These are phyloP conservation scores for Monopterus albus DNA, from an alignment of 2,113 vertebrate genomes.

Conservation along the genomic window DNA sequence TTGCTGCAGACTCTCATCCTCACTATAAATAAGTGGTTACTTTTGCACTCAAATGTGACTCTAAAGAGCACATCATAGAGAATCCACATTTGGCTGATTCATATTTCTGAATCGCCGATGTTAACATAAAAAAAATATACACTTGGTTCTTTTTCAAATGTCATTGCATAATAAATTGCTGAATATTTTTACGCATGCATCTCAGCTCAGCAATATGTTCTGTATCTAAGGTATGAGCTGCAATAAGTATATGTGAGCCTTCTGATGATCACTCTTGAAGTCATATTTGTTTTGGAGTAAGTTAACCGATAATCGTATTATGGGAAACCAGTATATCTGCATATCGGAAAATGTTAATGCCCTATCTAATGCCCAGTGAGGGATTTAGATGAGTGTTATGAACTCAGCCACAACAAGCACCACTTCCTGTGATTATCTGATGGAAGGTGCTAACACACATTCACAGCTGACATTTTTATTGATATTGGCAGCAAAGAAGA, in stretches of 20 bases:
- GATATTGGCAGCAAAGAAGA: slow-evolving; percentile 75
- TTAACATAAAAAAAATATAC: slow-evolving; percentile 71
- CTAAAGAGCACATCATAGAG: slow-evolving; percentile 74
- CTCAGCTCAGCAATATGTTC: slow-evolving; percentile 13
- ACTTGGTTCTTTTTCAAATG: slow-evolving; percentile 77
- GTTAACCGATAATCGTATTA: slow-evolving; percentile 63
- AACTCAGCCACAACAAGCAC: slow-evolving; percentile 60
- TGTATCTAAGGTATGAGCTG: slow-evolving; percentile 26
- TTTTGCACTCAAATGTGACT: slow-evolving; percentile 71
- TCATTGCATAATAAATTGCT: slow-evolving; percentile 75
- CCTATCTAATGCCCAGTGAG: slow-evolving; percentile 56
- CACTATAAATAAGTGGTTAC: slow-evolving; percentile 73
- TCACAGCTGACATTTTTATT: slow-evolving; percentile 80
- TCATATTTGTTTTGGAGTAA: slow-evolving; percentile 69
- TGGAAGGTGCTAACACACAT: slow-evolving; percentile 68
- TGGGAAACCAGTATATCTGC: slow-evolving; percentile 46
- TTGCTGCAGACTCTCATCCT: slow-evolving; percentile 56
- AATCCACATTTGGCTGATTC: slow-evolving; percentile 57
- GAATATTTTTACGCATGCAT: slow-evolving; percentile 31
- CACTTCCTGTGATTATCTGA: slow-evolving; percentile 66
- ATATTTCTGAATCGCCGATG: slow-evolving; percentile 60
- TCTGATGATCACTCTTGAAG: slow-evolving; percentile 52
- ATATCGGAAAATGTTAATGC: slow-evolving; percentile 55
- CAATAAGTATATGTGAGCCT: slow-evolving; percentile 39
- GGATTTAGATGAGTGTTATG: slow-evolving; percentile 64